Evolutionary conservation across 2,797 vertebrate species (phyloP), one percentile per base, ranked within the genome.

Genomic region (Emydoidea blandingii): DNA sequence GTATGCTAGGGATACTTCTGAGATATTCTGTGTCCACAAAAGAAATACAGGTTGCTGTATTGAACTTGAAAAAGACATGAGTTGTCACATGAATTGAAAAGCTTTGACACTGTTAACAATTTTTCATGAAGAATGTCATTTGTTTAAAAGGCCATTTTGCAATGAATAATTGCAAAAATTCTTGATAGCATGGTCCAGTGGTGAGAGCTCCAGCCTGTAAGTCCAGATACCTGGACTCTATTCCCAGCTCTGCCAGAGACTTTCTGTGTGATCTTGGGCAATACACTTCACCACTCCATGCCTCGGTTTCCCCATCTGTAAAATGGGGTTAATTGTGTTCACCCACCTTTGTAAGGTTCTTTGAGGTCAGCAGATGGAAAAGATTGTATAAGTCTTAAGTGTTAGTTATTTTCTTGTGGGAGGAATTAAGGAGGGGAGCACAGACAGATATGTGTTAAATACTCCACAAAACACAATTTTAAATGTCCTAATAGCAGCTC

Each of bases 241-340:
- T 83, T 62, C 52, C 37, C 0, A 0, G 81, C 9, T 72, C 68
- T 72, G 68, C 68, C 19, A 41, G 10, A 23, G 37, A 72, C n/a
- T 72, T 72, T 41, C n/a, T n/a, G 62, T 65, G 62, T 65, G 62
- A n/a, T n/a, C 34, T n/a, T 65, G 62, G 18, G 62, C 62, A 65
- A 65, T 34, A 2, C 16, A n/a, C 7, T 10, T 9, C 16, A 18
- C 9, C 7, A 4, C 62, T 65, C 16, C 6, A 4, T 72, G 68
- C 68, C 68, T 72, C 10, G 5, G 21, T 72, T 72, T 72, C 68
- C 68, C 68, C 23, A 19, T 37, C 37, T 41, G 16, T 72, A 21
- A 72, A 72, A 72, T 41, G 19, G 68, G 5, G 37, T 72, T 72
- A 23, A 23, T 41, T 72, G 34, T 8, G 8, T 41, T 72, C 21